Evolutionary conservation across 64 coral and sea anemone genomes (phyloP), one percentile per base, ranked within the genome.

Genomic region (Exaiptasia diaphana): DNA sequence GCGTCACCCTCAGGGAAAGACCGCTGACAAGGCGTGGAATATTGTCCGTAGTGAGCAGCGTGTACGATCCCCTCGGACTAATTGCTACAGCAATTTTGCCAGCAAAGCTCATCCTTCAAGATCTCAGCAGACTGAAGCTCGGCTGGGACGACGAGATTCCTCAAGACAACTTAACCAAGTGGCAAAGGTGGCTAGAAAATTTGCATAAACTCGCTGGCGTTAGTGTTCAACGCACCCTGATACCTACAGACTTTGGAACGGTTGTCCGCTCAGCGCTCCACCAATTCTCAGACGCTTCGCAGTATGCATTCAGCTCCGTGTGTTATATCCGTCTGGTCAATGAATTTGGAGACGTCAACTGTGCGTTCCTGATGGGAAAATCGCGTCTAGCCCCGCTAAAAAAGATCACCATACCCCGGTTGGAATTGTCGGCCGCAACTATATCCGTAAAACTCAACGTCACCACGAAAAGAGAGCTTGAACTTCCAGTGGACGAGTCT

Each of bases 21-120:
- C 74, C 64, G 42, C 11, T 65, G 15, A 90, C 87, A 21, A 27
- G 35, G 3, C 18, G 74, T 55, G 71, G 74, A 26, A 30, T 87
- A 3, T 22, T 87, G 31, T 78, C 73, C 15, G 74, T 53, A 8
- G 63, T 87, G 2, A 77, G 64, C 21, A 53, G 74, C 43, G 32
- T 79, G 5, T 88, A 77, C 35, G 50, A 88, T 79, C 85, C 85
- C 17, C 36, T 88, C 40, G 85, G 75, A 53, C 71, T 88, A 20
- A 78, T 88, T 23, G 42, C 75, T 10, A 74, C 74, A 46, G 78
- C 70, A 20, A 68, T 23, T 4, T 77, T 88, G 74, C 75, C 78
- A 46, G 85, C 85, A 22, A 79, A 88, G 52, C 50, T 78, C 43
- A 10, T 88, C 12, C 29, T 88, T 15, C 73, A 87, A 37, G 59